Evolutionary conservation across 2,888 invertebrate species (phyloP).

Genomic region (Steromphala cineraria): DNA sequence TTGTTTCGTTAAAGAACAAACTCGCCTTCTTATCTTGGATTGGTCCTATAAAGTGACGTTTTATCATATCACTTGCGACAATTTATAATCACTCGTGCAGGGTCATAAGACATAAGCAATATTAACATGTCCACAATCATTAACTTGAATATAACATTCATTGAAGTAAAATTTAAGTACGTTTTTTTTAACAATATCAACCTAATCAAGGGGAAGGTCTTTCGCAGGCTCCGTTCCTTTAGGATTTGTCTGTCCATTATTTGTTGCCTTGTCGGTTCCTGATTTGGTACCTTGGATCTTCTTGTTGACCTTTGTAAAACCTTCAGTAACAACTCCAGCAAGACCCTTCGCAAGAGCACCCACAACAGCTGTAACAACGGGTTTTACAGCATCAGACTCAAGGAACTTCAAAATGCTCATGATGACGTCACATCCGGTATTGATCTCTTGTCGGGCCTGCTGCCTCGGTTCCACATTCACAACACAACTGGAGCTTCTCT

Average conservation of each 20-base stretch:
- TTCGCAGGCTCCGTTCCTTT: neutral
- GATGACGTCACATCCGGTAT: neutral
- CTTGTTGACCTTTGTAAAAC: neutral
- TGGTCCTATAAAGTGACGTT: too few species aligned
- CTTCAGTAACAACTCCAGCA: neutral
- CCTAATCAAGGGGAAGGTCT: too few species aligned
- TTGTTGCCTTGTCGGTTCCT: neutral
- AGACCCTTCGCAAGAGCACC: neutral
- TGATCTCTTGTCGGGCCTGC: neutral
- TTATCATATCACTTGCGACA: too few species aligned
- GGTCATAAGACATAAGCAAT: too few species aligned
- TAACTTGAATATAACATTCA: too few species aligned
- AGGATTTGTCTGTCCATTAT: neutral
- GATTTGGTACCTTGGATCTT: neutral
- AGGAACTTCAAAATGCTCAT: neutral
- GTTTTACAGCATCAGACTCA: neutral
- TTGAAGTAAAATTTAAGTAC: too few species aligned
- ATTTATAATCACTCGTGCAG: too few species aligned
- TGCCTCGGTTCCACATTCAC: neutral
- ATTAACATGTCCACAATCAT: too few species aligned
- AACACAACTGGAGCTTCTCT: neutral
- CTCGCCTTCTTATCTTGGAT: too few species aligned
- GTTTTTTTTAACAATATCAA: too few species aligned
- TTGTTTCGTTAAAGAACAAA: too few species aligned
- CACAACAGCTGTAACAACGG: neutral